Conservation (phyloP, 2,113 vertebrate genomes). For the Plectropomus leopardus region DNA sequence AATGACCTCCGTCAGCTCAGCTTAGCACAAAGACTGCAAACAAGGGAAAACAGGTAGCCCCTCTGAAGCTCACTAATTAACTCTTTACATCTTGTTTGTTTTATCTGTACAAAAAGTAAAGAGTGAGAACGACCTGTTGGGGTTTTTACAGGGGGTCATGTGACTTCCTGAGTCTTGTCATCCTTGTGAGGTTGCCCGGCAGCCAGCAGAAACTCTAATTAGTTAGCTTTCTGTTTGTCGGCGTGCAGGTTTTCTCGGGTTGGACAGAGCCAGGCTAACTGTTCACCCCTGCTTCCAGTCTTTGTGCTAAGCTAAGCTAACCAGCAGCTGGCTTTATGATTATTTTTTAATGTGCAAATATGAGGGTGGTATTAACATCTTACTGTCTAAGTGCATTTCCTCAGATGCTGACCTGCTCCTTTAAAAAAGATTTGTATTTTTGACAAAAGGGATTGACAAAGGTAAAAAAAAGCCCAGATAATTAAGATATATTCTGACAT, state of each 20-base stretch:
- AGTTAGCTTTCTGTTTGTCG: background rate
- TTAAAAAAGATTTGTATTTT: background rate
- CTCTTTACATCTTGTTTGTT: background rate
- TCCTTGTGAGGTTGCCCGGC: conserved; percentile 6
- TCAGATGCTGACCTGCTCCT: background rate
- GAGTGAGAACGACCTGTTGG: background rate
- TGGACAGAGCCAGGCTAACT: background rate
- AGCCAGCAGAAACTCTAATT: background rate
- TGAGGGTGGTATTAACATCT: background rate
- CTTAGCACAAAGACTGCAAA: background rate
- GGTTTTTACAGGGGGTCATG: background rate
- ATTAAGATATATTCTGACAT: background rate
- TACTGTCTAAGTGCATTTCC: background rate
- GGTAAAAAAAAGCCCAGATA: background rate
- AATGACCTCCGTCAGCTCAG: background rate
- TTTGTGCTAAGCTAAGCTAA: background rate
- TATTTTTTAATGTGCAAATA: no score
- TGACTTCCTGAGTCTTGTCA: conserved; percentile 24
- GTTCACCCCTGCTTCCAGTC: background rate
- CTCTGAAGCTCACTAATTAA: background rate
- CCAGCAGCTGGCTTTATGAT: background rate
- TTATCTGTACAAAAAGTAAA: background rate
- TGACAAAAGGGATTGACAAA: background rate
- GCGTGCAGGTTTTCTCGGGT: background rate
- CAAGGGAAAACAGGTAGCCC: background rate